phyloP scores from a whole-genome alignment of 1,140 invertebrate species.

The Melanaphis sacchari region DNA sequence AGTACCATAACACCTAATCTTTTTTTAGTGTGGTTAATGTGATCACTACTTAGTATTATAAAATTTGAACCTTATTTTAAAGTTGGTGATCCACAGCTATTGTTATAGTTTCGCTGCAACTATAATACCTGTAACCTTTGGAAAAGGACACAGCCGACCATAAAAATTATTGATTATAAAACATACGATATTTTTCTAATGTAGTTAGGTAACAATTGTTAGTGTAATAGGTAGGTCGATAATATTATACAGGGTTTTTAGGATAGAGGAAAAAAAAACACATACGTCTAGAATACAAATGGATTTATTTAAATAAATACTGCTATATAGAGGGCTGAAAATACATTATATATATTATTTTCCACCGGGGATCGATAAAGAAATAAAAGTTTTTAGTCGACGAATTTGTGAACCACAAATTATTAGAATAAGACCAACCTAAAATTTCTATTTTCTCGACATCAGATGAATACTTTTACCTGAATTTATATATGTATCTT shows the following conservation, averaged over 20 bases:
- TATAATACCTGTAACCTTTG: constrained; percentile 23
- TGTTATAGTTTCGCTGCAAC: background rate
- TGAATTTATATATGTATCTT: background rate
- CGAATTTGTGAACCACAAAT: background rate
- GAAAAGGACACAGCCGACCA: background rate
- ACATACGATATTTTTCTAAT: constrained; percentile 5
- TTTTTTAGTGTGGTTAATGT: background rate
- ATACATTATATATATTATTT: background rate
- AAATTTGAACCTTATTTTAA: constrained; percentile 18
- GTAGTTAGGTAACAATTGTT: constrained; percentile 17
- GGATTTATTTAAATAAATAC: constrained; percentile 30
- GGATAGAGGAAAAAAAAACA: background rate
- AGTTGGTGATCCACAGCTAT: background rate
- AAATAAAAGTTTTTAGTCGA: background rate
- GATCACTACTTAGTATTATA: background rate
- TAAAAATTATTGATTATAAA: constrained; percentile 20
- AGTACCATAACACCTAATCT: background rate
- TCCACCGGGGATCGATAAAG: background rate
- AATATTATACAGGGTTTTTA: background rate
- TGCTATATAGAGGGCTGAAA: background rate
- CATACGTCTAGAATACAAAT: background rate
- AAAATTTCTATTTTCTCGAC: background rate
- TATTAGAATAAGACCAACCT: background rate
- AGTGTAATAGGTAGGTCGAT: background rate
- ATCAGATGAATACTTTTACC: background rate